Base-by-base conservation (phyloP, 2,113 vertebrate species). In the Trachemys scripta region DNA sequence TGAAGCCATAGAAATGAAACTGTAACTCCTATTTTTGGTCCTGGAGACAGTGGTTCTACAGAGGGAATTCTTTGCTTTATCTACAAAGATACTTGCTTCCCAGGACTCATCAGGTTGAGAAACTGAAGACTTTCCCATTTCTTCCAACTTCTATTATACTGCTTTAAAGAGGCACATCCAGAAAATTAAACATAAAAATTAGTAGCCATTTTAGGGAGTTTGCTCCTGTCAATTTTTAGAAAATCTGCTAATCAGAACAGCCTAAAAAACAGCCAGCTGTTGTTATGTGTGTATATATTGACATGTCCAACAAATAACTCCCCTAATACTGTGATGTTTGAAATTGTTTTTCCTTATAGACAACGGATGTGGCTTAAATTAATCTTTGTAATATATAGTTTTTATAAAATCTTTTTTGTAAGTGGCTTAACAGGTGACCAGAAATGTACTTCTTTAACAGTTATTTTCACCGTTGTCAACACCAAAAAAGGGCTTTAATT, bases 341-440 rank as follows among this genome's bases (percentile, higher is more conserved):
- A 96, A 95, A 95, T 78, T 92, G 35, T 56, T 96, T 97, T 97
- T 87, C 94, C 82, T 89, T n/a, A 82, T 35, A 38, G 92, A 96
- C 83, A 93, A 54, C 6, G 3, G 86, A 57, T 92, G 38, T 76
- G 35, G 57, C 82, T 98, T 91, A 82, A 38, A 90, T 11, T 84
- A 49, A 84, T 62, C 62, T 95, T 87, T 72, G 72, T 4, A 90
- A 76, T 80, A 84, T 50, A 87, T 5, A 20, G 65, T 82, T 85
- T 85, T 59, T 87, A 90, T 81, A 27, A 95, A 82, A 80, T 96
- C 31, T 57, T 88, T 91, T 94, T 86, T 90, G 78, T 89, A 92
- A 90, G 1, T 78, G 65, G 12, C 50, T 97, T 94, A 96, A 93
- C 90, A 97, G 96, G 95, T 98, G 95, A 97, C 54, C 35, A 94